Evolutionary conservation across 2,797 vertebrate species (phyloP).

Genomic region (Rousettus madagascariensis): DNA sequence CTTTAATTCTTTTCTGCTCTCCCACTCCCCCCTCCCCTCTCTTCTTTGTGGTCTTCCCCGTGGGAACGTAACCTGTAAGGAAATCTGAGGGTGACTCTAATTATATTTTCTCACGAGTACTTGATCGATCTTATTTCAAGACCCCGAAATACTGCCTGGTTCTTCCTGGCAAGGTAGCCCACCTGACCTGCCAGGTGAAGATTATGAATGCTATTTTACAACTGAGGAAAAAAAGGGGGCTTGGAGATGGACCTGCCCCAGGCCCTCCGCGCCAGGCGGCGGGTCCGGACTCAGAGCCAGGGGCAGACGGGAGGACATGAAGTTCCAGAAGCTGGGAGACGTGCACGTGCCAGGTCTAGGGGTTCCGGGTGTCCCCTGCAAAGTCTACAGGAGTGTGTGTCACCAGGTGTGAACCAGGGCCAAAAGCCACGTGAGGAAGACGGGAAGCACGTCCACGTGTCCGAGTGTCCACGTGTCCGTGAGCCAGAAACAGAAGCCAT

Average conservation of each 20-base stretch:
- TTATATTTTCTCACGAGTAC: neutral
- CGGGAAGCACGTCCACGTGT: neutral
- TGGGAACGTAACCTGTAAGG: constrained; percentile 10
- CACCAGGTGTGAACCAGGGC: neutral
- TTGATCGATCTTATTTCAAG: neutral
- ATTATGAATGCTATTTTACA: neutral
- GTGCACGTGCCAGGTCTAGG: neutral
- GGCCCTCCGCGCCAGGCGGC: no score
- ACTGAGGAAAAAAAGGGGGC: neutral
- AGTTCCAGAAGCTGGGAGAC: neutral
- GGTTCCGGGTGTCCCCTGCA: neutral
- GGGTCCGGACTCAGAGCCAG: neutral
- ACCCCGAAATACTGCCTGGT: neutral
- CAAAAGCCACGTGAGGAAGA: neutral
- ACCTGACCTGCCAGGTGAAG: neutral
- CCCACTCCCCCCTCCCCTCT: fast-evolving
- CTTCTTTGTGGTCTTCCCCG: neutral
- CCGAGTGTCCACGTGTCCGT: neutral
- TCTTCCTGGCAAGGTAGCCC: neutral
- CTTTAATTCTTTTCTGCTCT: neutral
- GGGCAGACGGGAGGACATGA: neutral
- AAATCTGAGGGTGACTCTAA: neutral
- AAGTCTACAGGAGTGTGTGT: neutral
- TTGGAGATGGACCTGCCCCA: neutral
- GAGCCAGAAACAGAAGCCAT: constrained; percentile 22